These are phyloP conservation scores for Antechinus flavipes DNA, from an alignment of 2,113 vertebrate genomes.

Conservation along the genomic window DNA sequence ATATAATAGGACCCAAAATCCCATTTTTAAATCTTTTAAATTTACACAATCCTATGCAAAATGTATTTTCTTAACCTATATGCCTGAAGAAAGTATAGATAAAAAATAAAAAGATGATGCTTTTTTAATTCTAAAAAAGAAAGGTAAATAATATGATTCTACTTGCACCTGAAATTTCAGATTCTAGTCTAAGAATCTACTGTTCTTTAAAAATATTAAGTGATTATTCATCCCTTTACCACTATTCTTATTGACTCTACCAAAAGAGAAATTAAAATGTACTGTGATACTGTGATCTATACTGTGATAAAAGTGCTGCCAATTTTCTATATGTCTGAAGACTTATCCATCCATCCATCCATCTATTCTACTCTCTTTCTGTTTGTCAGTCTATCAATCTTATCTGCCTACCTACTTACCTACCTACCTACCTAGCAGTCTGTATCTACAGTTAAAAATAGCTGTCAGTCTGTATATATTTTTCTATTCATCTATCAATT, in stretches of 20 bases:
- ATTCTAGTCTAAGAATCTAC: neutral
- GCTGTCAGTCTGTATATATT: no score
- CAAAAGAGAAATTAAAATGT: neutral
- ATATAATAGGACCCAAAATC: neutral
- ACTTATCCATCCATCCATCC: neutral
- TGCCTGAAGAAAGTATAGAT: conserved; percentile 16
- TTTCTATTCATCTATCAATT: neutral
- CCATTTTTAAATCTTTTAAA: neutral
- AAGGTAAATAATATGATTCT: conserved; percentile 21
- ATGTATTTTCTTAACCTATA: conserved; percentile 4
- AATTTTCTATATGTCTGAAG: conserved; percentile 4
- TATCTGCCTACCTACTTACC: no score
- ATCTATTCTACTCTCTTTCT: no score
- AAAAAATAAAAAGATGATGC: neutral
- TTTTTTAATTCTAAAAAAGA: conserved; percentile 32
- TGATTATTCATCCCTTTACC: conserved; percentile 4
- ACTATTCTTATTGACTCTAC: neutral
- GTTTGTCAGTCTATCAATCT: no score
- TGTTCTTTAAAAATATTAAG: conserved; percentile 22
- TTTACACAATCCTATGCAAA: neutral
- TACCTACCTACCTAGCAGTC: no score
- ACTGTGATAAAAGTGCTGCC: neutral
- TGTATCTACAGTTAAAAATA: neutral
- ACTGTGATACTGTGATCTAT: neutral
- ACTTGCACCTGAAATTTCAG: conserved; percentile 17